A percentile compares a stretch with the other conserved stretches of the same genome.
Conservation (phyloP, 1,140 invertebrate species). For the Drosophila sproati region DNA sequence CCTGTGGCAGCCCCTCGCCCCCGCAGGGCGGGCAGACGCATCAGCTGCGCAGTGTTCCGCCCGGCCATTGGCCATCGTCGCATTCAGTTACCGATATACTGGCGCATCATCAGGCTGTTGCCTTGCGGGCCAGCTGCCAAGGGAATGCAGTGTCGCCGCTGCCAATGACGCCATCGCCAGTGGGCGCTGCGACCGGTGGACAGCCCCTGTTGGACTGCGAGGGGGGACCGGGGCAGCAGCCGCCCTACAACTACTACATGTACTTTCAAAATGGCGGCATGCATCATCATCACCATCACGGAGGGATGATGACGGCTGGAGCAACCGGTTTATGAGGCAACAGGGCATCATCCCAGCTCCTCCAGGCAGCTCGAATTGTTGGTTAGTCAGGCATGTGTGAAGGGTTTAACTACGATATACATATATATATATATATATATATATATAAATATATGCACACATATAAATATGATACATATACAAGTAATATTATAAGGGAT, state of each 20-base stretch:
- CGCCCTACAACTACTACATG: slow-evolving; percentile 90
- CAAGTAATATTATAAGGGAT: slow-evolving; percentile 4
- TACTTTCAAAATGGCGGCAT: slow-evolving; percentile 86
- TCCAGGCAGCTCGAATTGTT: slow-evolving; percentile 9
- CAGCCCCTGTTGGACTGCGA: slow-evolving; percentile 66
- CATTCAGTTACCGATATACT: slow-evolving; percentile 91
- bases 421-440: slow-evolving; percentile 20
- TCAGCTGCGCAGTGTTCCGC: slow-evolving; percentile 71
- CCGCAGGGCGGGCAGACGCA: slow-evolving; percentile 83
- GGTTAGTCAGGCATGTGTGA: slow-evolving; percentile 37
- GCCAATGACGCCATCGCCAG: slow-evolving; percentile 77
- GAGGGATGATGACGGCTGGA: slow-evolving; percentile 81
- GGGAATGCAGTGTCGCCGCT: slow-evolving; percentile 69
- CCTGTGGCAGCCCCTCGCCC: slow-evolving; percentile 83
- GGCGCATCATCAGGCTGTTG: slow-evolving; percentile 85
- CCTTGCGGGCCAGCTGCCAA: slow-evolving; percentile 78
- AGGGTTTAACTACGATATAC: slow-evolving; percentile 42
- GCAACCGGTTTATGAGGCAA: slow-evolving; percentile 80
- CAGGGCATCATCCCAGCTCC: not conserved
- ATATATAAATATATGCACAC: slow-evolving; percentile 2
- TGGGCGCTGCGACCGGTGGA: slow-evolving; percentile 58
- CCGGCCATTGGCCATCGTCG: slow-evolving; percentile 86
- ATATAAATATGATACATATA: slow-evolving; percentile 12
- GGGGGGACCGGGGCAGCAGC: slow-evolving; percentile 84
- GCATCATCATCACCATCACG: slow-evolving; percentile 81